Percentiles rank a stretch among this genome's conserved stretches.
Evolutionary conservation across 2,797 vertebrate genomes (phyloP).

Genomic region (Cossypha polioptera): DNA sequence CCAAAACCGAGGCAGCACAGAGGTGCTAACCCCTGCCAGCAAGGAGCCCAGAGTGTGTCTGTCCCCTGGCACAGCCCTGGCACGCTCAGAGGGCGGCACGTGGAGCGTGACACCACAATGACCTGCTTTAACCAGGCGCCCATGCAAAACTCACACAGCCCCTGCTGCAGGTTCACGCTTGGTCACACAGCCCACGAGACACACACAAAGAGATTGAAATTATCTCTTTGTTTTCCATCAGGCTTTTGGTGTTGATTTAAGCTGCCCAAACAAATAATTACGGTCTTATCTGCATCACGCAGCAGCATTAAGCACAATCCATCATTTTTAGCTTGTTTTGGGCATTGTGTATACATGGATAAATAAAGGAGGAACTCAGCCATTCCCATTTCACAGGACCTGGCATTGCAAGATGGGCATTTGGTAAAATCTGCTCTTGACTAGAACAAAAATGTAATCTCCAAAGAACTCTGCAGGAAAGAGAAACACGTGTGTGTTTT

Average conservation of each 20-base stretch:
- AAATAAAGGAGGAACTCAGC: neutral
- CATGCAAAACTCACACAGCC: neutral
- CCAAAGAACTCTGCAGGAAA: neutral
- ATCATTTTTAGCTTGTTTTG: conserved; percentile 65
- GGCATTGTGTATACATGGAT: neutral
- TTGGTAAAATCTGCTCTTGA: neutral
- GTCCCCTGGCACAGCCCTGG: neutral
- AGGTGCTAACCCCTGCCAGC: neutral
- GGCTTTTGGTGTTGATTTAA: conserved; percentile 71
- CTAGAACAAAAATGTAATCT: neutral
- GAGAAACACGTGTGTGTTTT: neutral
- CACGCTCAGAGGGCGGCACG: rapidly evolving
- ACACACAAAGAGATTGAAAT: conserved; percentile 61
- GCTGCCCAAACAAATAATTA: conserved; percentile 78
- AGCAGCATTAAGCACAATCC: conserved; percentile 75
- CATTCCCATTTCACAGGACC: neutral
- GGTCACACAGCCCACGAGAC: conserved; percentile 50
- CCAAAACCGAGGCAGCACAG: rapidly evolving
- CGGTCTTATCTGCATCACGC: conserved; percentile 76
- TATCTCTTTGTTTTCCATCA: conserved; percentile 62
- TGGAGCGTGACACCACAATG: neutral
- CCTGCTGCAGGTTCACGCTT: neutral
- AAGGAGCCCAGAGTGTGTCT: rapidly evolving
- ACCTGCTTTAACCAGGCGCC: neutral
- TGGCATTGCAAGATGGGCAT: neutral